phyloP scores from a whole-genome alignment of 2,797 vertebrate genomes.

The Simalia tracyae region DNA sequence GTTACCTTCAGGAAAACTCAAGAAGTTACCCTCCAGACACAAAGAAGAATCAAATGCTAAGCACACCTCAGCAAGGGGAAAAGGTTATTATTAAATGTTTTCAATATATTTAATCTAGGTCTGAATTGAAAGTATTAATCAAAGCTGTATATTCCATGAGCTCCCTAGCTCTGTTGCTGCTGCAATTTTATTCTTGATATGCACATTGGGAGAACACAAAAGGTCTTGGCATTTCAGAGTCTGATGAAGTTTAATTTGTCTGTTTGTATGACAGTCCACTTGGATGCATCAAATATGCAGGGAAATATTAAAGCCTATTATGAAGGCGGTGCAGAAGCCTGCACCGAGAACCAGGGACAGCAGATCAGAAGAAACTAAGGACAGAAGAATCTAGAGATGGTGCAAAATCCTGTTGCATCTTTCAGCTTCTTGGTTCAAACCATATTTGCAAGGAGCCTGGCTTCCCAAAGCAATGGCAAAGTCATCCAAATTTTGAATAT shows the following conservation, averaged over 20 bases:
- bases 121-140: slow-evolving; percentile 63
- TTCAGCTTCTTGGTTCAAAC: background rate
- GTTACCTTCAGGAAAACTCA: slow-evolving; percentile 36
- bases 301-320: slow-evolving; percentile 26
- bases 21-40: slow-evolving; percentile 7
- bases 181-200: slow-evolving; percentile 53
- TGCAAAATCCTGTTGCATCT: background rate
- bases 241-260: slow-evolving; percentile 69
- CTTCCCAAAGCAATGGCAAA: no score
- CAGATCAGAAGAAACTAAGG: background rate
- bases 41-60: slow-evolving; percentile 51
- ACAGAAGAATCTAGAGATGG: background rate
- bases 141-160: slow-evolving; percentile 46
- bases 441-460: background rate
- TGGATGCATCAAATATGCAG: slow-evolving; percentile 36
- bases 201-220: slow-evolving; percentile 49
- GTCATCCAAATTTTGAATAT: no score
- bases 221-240: slow-evolving; percentile 67
- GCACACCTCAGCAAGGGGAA: slow-evolving; percentile 31
- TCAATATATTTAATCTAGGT: slow-evolving; percentile 57
- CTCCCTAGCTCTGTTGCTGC: slow-evolving; percentile 46
- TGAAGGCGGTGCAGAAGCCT: no score
- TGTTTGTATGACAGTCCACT: slow-evolving; percentile 64
- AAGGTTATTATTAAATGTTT: slow-evolving; percentile 70
- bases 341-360: background rate